Percentiles rank a stretch among this genome's conserved stretches.
These are phyloP conservation scores for Phalloptychus januarius DNA, from an alignment of 2,797 vertebrate genomes.

Conservation along the genomic window DNA sequence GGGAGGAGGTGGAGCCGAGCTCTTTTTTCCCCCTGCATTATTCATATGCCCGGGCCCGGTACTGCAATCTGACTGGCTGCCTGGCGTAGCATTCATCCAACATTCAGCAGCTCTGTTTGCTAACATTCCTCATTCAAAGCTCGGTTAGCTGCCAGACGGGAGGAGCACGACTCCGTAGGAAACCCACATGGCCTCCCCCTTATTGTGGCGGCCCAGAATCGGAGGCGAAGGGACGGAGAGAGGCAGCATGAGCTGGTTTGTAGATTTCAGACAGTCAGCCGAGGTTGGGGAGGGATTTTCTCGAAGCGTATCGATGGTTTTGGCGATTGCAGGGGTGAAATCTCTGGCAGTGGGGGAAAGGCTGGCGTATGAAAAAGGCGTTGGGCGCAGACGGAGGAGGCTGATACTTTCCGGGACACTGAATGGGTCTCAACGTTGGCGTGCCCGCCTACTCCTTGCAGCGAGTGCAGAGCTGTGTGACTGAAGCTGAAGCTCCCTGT, in stretches of 20 bases:
- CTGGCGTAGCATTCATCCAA: constrained; percentile 93
- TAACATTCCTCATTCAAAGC: constrained; percentile 97
- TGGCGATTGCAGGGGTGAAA: constrained; percentile 45
- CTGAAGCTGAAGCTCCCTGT: constrained; percentile 68
- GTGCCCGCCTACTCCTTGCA: constrained; percentile 75
- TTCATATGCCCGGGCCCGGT: constrained; percentile 88
- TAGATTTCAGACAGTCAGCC: constrained; percentile 67
- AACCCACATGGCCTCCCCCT: constrained; percentile 85
- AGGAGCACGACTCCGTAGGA: constrained; percentile 86
- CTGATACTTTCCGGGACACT: constrained; percentile 69
- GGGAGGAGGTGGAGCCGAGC: constrained; percentile 61
- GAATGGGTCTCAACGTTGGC: constrained; percentile 65
- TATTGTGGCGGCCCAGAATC: constrained; percentile 83
- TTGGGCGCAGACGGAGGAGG: constrained; percentile 60
- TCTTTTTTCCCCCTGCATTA: constrained; percentile 87
- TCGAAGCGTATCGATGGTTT: constrained; percentile 37
- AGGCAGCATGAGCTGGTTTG: constrained; percentile 62
- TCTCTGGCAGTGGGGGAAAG: constrained; percentile 48
- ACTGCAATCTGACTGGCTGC: constrained; percentile 87
- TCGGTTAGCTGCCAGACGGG: constrained; percentile 93
- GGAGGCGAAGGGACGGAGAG: constrained; percentile 69
- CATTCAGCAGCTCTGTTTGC: constrained; percentile 95
- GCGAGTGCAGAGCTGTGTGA: constrained; percentile 73
- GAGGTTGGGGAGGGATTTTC: constrained; percentile 71
- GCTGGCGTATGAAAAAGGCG: constrained; percentile 55